phyloP scores from a whole-genome alignment of 2,113 vertebrate species.

The Lepus americanus region DNA sequence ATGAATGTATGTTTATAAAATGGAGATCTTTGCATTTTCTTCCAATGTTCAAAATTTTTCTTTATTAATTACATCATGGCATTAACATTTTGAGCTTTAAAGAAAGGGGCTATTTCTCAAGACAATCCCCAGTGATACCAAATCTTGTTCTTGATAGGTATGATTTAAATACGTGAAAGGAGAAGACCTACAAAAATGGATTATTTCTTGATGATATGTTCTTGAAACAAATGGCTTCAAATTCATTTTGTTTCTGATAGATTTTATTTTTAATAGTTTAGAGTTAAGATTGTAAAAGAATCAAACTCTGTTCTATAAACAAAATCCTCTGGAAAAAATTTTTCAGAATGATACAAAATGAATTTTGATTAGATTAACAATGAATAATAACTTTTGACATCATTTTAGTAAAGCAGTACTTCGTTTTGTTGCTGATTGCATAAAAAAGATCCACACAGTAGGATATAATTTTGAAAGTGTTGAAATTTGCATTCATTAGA shows the following conservation, averaged over 20 bases:
- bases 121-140: not conserved
- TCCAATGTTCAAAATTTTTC: not conserved
- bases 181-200: not conserved
- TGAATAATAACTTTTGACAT: conserved; percentile 70
- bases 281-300: not conserved
- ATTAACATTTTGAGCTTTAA: not conserved
- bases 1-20: not conserved
- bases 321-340: not conserved
- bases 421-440: conserved; percentile 74
- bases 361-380: conserved; percentile 76
- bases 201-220: not conserved
- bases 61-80: not conserved
- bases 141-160: not conserved
- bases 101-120: not conserved
- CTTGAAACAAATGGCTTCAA: not conserved
- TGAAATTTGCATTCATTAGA: conserved; percentile 80
- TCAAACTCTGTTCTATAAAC: not conserved
- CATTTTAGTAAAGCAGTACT: conserved; percentile 71
- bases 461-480: conserved; percentile 76
- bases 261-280: conserved; percentile 3
- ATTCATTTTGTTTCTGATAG: not conserved
- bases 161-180: conserved; percentile 10
- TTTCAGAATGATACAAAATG: conserved; percentile 49
- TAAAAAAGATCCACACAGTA: conserved; percentile 64
- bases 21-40: not conserved